A percentile compares a stretch with the other conserved stretches of the same genome.
Conservation (phyloP, 2,113 vertebrate genomes). For the Misgurnus mizolepis region DNA sequence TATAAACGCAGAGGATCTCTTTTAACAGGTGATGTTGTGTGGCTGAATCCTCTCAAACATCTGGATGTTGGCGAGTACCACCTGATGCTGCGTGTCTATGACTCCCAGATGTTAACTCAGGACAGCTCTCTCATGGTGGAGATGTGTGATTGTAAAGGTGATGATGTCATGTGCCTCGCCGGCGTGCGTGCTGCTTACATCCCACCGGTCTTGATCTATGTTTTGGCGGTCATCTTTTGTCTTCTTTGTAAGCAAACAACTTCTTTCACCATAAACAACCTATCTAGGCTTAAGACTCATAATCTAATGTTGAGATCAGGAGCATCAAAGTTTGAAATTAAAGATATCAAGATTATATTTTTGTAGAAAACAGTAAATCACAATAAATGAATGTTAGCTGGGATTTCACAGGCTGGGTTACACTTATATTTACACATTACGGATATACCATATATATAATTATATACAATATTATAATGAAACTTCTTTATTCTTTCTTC, state of each 20-base stretch:
- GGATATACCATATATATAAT: too few species aligned
- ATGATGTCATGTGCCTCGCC: conserved; percentile 35
- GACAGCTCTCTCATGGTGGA: conserved; percentile 57
- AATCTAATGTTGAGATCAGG: too few species aligned
- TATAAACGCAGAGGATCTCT: neutral
- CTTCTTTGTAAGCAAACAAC: conserved; percentile 53
- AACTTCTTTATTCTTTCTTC: neutral
- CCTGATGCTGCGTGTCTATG: conserved; percentile 60
- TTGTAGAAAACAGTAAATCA: too few species aligned
- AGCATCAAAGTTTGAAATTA: too few species aligned
- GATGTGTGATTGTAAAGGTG: conserved; percentile 62
- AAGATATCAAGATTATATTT: too few species aligned
- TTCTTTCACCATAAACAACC: neutral
- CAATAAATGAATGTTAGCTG: too few species aligned
- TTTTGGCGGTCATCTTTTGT: conserved; percentile 54
- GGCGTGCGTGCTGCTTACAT: neutral
- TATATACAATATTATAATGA: too few species aligned
- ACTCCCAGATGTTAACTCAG: conserved; percentile 51
- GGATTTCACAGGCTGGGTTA: too few species aligned
- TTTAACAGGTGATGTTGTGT: conserved; percentile 8
- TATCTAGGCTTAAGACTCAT: too few species aligned
- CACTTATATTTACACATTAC: too few species aligned
- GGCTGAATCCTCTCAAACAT: neutral
- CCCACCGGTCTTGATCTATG: neutral
- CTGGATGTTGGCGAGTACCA: conserved; percentile 48